phyloP scores from a whole-genome alignment of 2,113 vertebrate species.

The Sander lucioperca region DNA sequence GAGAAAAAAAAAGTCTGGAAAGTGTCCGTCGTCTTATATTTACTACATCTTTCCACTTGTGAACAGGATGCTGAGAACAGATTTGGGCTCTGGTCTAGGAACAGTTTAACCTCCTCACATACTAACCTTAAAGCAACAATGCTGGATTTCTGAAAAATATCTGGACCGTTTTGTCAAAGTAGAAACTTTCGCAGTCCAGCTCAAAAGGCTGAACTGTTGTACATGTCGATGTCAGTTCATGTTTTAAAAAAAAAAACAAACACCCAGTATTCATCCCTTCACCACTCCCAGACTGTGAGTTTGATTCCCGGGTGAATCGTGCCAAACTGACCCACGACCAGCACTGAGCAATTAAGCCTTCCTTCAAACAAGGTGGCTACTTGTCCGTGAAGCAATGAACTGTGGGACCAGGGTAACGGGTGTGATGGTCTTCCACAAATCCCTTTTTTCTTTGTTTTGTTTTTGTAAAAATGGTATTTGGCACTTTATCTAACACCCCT shows the following conservation, averaged over 20 bases:
- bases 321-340: conserved; percentile 69
- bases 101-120: conserved; percentile 47
- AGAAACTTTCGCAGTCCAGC: conserved; percentile 20
- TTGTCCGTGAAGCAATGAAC: conserved; percentile 72
- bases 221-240: conserved; percentile 55
- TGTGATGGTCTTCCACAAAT: conserved; percentile 77
- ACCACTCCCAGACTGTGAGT: conserved; percentile 38
- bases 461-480: conserved; percentile 73
- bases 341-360: conserved; percentile 61
- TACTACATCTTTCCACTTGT: conserved; percentile 33
- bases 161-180: conserved; percentile 26
- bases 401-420: conserved; percentile 66
- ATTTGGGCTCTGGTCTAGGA: conserved; percentile 39
- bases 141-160: conserved; percentile 56
- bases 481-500: conserved; percentile 81
- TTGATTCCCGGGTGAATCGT: conserved; percentile 48
- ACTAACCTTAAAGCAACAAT: conserved; percentile 51
- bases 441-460: conserved; percentile 43
- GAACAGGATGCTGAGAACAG: conserved; percentile 34
- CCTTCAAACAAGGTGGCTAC: conserved; percentile 26
- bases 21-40: conserved; percentile 56
- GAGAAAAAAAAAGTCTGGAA: conserved; percentile 41
- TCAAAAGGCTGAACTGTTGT: conserved; percentile 36
- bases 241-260: conserved; percentile 29
- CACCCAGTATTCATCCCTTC: conserved; percentile 55